A percentile compares a stretch with the other conserved stretches of the same genome.
These are phyloP conservation scores for Hydropsyche tenuis DNA, from an alignment of 1,140 invertebrate species.

Conservation along the genomic window DNA sequence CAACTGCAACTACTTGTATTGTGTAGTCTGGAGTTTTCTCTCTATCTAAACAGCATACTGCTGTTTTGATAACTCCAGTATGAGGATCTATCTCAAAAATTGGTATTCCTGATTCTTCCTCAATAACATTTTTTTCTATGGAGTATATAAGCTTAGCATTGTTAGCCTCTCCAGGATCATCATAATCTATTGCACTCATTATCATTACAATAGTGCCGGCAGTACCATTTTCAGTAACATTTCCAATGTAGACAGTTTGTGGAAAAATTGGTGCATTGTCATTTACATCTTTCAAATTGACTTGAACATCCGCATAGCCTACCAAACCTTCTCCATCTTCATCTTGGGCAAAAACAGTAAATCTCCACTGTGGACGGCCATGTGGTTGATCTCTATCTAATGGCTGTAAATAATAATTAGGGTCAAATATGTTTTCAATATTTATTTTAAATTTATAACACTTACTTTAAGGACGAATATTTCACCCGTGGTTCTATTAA, in stretches of 20 bases:
- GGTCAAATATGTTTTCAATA: neutral
- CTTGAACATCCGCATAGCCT: slow-evolving; percentile 78
- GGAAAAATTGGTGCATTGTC: slow-evolving; percentile 80
- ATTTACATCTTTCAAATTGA: slow-evolving; percentile 77
- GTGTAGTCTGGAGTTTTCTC: slow-evolving; percentile 73
- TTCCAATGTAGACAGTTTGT: slow-evolving; percentile 67
- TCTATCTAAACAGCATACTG: slow-evolving; percentile 69
- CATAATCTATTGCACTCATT: slow-evolving; percentile 73
- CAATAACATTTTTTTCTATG: slow-evolving; percentile 75
- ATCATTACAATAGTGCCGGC: slow-evolving; percentile 72
- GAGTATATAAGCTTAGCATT: slow-evolving; percentile 70
- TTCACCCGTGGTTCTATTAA: slow-evolving; percentile 71
- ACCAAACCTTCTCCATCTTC: slow-evolving; percentile 72
- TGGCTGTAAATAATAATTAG: slow-evolving; percentile 56
- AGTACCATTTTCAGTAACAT: slow-evolving; percentile 71
- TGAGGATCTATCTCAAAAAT: slow-evolving; percentile 72
- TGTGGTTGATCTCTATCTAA: slow-evolving; percentile 76
- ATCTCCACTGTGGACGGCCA: slow-evolving; percentile 75
- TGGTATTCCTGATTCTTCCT: slow-evolving; percentile 68
- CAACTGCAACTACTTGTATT: slow-evolving; percentile 71
- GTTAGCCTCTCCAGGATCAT: slow-evolving; percentile 71
- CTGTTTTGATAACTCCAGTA: slow-evolving; percentile 70
- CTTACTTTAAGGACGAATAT: slow-evolving; percentile 70
- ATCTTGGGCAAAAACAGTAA: slow-evolving; percentile 77
- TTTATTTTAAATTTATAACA: slow-evolving; percentile 48